Conservation (phyloP, 2,113 vertebrate species). For the Solea senegalensis region DNA sequence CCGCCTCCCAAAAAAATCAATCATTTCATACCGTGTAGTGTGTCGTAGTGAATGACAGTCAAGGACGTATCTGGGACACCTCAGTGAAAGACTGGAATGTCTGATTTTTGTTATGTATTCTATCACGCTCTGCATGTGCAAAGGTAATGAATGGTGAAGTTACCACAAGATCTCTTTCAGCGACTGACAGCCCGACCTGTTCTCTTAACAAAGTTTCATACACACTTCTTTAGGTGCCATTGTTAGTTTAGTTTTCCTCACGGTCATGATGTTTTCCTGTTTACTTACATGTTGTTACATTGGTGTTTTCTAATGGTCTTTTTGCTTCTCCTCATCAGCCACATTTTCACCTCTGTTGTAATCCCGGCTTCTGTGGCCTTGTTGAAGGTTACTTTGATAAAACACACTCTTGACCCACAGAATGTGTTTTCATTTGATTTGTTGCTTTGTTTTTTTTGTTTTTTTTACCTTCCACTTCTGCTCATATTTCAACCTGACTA, state of each 20-base stretch:
- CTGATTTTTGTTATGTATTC: too few species aligned
- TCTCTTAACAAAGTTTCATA: too few species aligned
- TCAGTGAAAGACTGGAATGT: too few species aligned
- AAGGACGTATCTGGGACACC: not conserved
- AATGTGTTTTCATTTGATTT: conserved; percentile 52
- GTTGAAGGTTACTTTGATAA: conserved; percentile 44
- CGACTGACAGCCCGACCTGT: not conserved
- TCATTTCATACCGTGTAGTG: not conserved
- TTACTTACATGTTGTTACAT: conserved; percentile 21
- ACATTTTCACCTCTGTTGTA: conserved; percentile 14
- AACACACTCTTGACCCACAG: conserved; percentile 2
- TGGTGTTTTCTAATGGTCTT: conserved; percentile 9
- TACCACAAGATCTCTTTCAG: not conserved
- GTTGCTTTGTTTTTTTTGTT: conserved; percentile 29
- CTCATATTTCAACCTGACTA: conserved; percentile 35
- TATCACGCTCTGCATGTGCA: too few species aligned
- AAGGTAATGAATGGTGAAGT: too few species aligned
- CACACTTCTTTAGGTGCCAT: too few species aligned
- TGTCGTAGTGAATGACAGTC: not conserved
- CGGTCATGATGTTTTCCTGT: not conserved
- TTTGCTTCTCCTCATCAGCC: not conserved
- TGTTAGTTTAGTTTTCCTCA: too few species aligned
- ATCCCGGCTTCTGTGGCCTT: conserved; percentile 44
- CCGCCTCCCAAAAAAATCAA: too few species aligned
- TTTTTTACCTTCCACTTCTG: not conserved